Evolutionary conservation across 1,140 invertebrate genomes (phyloP).

Genomic region (Pachypsylla venusta): DNA sequence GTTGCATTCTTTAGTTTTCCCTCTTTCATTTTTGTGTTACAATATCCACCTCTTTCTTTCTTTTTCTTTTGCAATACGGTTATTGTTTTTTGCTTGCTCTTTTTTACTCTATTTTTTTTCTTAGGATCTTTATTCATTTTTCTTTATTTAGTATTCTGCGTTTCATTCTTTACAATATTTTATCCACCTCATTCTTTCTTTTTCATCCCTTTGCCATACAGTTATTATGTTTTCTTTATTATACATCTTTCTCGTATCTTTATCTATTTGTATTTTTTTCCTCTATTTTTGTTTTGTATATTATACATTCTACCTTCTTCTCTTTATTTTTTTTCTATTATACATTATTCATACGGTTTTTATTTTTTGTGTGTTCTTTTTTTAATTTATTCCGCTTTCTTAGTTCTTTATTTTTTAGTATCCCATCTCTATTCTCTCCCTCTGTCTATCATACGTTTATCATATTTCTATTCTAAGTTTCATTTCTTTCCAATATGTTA

Average conservation of each 20-base stretch:
- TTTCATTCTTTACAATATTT: not conserved
- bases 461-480: not conserved
- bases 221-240: not conserved
- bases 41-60: not conserved
- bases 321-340: not conserved
- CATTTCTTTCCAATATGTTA: not conserved
- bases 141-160: not conserved
- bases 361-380: not conserved
- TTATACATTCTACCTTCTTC: not conserved
- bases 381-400: not conserved
- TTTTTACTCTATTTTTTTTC: not conserved
- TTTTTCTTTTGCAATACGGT: not conserved
- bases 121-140: not conserved
- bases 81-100: not conserved
- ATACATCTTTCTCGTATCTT: not conserved
- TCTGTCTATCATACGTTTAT: not conserved
- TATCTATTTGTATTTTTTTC: not conserved
- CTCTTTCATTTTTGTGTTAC: too few relatives aligned
- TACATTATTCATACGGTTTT: not conserved
- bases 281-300: not conserved
- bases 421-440: not conserved
- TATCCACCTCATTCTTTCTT: not conserved
- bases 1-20: too few relatives aligned
- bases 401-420: not conserved
- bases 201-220: not conserved